These are phyloP conservation scores for Microhierax caerulescens DNA, from an alignment of 2,797 vertebrate genomes.

Conservation along the genomic window DNA sequence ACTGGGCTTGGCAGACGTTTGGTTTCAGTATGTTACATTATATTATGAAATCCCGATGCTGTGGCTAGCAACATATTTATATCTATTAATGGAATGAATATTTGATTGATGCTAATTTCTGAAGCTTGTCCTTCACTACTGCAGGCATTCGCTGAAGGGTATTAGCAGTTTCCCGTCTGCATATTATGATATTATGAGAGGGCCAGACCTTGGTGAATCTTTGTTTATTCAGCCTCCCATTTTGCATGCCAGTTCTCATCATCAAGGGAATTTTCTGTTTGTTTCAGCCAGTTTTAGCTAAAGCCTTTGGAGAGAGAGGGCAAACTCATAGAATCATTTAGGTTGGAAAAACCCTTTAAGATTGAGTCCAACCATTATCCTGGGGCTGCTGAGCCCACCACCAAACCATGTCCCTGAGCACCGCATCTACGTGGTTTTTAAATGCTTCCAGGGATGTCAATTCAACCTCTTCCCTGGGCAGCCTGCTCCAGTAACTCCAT, in stretches of 20 bases:
- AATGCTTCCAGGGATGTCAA: no score
- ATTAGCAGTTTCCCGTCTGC: neutral
- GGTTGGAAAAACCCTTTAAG: no score
- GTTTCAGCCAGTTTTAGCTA: neutral
- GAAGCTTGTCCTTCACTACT: neutral
- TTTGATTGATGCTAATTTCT: neutral
- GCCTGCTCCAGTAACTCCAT: no score
- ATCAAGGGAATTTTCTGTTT: neutral
- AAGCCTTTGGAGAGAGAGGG: neutral
- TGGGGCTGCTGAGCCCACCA: no score
- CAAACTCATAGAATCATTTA: neutral
- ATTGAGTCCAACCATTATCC: no score
- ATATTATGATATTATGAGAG: neutral
- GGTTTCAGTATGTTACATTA: neutral
- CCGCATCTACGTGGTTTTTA: no score
- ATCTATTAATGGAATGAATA: neutral
- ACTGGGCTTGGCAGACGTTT: accelerated
- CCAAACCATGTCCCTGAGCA: no score
- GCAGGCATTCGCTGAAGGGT: neutral
- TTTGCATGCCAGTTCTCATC: neutral
- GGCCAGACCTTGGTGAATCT: neutral
- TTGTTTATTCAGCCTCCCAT: neutral
- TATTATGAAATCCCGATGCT: neutral
- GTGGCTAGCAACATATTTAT: neutral
- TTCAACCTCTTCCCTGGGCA: no score